A percentile compares a stretch with the other conserved stretches of the same genome.
phyloP scores from a whole-genome alignment of 2,797 vertebrate species.

The Lagorchestes hirsutus region DNA sequence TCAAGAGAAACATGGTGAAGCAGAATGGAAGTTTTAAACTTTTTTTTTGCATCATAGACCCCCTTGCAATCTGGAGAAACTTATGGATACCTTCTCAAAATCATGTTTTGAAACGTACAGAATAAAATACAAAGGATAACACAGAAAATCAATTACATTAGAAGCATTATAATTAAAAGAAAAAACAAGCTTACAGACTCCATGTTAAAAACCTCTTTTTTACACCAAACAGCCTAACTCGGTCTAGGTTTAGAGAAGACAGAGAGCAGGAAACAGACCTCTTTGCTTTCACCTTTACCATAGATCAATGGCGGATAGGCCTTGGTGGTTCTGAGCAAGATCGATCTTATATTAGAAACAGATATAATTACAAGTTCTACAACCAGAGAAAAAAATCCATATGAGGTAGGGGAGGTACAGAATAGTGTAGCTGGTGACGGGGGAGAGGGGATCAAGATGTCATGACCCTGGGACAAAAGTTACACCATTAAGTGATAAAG shows the following conservation, averaged over 20 bases:
- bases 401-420: neutral
- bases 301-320: neutral
- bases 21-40: neutral
- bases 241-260: neutral
- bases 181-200: neutral
- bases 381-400: neutral
- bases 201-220: neutral
- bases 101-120: neutral
- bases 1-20: neutral
- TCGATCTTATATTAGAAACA: neutral
- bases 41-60: neutral
- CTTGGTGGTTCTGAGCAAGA: neutral
- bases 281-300: neutral
- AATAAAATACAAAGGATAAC: neutral
- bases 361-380: neutral
- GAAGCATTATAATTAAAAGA: neutral
- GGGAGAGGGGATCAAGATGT: neutral
- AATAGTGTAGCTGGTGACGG: neutral
- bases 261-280: neutral
- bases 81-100: neutral
- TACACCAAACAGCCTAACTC: neutral
- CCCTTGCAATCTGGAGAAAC: neutral
- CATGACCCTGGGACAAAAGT: neutral
- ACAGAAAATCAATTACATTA: neutral
- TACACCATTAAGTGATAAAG: neutral